Conservation (phyloP, 2,797 vertebrate genomes). For the Poecilia velifera region DNA sequence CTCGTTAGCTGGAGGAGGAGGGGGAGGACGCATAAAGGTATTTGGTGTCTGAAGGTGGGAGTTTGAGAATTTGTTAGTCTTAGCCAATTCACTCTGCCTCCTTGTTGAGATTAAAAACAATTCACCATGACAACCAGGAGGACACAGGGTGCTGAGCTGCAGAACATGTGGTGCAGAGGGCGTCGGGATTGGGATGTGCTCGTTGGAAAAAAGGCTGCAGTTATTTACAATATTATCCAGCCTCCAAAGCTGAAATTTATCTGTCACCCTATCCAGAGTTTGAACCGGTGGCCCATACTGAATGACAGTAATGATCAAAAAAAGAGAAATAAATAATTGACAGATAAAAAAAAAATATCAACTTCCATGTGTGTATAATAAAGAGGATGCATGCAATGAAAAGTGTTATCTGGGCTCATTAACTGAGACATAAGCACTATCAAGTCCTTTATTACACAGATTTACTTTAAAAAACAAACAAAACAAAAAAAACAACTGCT, state of each 20-base stretch:
- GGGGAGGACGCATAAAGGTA: not conserved
- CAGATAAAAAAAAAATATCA: constrained; percentile 27
- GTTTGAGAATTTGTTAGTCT: constrained; percentile 14
- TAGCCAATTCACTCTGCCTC: constrained; percentile 49
- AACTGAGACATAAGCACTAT: constrained; percentile 38
- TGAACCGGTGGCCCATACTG: constrained; percentile 41
- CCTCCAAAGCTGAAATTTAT: constrained; percentile 44
- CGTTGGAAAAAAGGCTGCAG: not conserved
- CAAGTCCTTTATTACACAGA: constrained; percentile 63
- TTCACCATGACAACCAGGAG: constrained; percentile 73
- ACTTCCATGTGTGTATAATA: constrained; percentile 61
- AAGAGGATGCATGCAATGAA: constrained; percentile 8
- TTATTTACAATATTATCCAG: constrained; percentile 26
- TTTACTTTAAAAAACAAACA: constrained; percentile 39
- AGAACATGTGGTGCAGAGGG: constrained; percentile 7
- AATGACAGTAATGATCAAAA: constrained; percentile 70
- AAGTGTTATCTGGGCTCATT: constrained; percentile 20
- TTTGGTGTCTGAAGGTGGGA: constrained; percentile 17
- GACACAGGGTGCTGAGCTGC: constrained; percentile 45
- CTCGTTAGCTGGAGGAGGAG: constrained; percentile 14
- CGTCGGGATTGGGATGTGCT: not conserved
- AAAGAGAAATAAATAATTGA: constrained; percentile 58
- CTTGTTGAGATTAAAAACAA: constrained; percentile 66
- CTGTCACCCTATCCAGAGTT: constrained; percentile 30
- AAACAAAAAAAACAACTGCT: constrained; percentile 37